Base-by-base conservation (phyloP, 2,797 vertebrate species). In the Esox masquinongy region DNA sequence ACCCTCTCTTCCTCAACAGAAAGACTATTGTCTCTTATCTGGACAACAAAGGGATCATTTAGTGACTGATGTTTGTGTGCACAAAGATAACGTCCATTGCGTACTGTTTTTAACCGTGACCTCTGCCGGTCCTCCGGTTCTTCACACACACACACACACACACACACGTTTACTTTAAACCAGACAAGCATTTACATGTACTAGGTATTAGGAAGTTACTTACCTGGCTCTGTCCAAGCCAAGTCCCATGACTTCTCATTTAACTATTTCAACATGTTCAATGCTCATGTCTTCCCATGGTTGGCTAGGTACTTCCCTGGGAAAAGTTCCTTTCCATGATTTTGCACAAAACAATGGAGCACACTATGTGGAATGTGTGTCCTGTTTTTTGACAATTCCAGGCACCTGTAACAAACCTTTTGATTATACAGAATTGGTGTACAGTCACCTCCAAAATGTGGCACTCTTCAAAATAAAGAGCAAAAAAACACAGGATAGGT, bases 191-290 rank as follows among this genome's bases (percentile, higher is more conserved):
- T 61, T 61, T 24, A 61, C 56, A 61, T 61, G 56, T 8, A 5
- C 36, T 39, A 56, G n/a, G 6, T 24, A 24, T 22, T 47, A 47
- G 43, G 43, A 47, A 3, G 22, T 61, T 24, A 61, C 56, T 12
- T 14, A 61, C 29, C 24, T 51, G 47, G 26, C 49, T 16, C 26
- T 17, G 8, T 71, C 49, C 8, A 26, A 31, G 17, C 6, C 70
- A 53, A 26, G 50, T 12, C 70, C 31, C 29, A 50, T 71, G 70
- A 71, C 51, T 71, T 71, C 49, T n/a, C 17, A 15, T n/a, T 59
- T 24, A 24, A 59, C 56, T 17, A 15, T n/a, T 59, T 24, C n/a
- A 59, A 22, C 56, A 19, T 22, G 17, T 56, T 56, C 5, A 19
- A 59, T 59, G 12, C 56, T 24, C 3, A 24, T 59, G 1, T 24